phyloP scores from a whole-genome alignment of 35 echinoderm and acorn worm genomes.

The Apostichopus japonicus region DNA sequence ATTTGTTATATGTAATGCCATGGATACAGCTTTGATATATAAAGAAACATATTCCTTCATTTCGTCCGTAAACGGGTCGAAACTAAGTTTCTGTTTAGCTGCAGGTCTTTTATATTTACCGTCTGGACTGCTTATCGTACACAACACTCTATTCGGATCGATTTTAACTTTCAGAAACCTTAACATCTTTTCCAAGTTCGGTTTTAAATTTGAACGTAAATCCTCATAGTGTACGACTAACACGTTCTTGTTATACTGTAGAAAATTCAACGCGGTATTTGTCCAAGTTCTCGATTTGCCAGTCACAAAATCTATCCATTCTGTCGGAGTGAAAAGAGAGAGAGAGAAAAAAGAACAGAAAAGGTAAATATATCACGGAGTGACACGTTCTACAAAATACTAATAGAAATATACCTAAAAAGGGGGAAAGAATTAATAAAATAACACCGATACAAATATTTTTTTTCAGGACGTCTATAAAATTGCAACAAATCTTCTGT shows the following conservation, averaged over 20 bases:
- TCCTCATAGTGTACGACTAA: conserved; percentile 97
- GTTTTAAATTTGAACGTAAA: conserved; percentile 63
- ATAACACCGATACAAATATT: neutral
- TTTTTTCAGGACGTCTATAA: too few relatives aligned
- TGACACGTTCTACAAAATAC: neutral
- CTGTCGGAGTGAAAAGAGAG: conserved; percentile 59
- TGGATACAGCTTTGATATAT: conserved; percentile 86
- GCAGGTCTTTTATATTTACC: conserved; percentile 94
- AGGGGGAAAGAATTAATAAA: neutral
- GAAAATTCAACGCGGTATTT: conserved; percentile 89
- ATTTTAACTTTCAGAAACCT: conserved; percentile 65
- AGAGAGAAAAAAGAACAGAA: neutral
- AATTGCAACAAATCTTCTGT: too few relatives aligned
- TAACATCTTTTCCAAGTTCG: conserved; percentile 68
- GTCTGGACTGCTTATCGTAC: conserved; percentile 69
- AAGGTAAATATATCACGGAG: neutral
- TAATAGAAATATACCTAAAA: neutral
- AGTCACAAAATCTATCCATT: conserved; percentile 96
- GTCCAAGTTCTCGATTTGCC: conserved; percentile 97
- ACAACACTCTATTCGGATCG: conserved; percentile 79
- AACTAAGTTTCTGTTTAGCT: conserved; percentile 61
- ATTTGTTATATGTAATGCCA: conserved; percentile 87
- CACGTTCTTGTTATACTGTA: conserved; percentile 82
- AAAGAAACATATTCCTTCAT: conserved; percentile 83
- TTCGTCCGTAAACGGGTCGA: conserved; percentile 95